Conservation (phyloP, 2,113 vertebrate genomes). For the Dolichallabes microphthalmus region DNA sequence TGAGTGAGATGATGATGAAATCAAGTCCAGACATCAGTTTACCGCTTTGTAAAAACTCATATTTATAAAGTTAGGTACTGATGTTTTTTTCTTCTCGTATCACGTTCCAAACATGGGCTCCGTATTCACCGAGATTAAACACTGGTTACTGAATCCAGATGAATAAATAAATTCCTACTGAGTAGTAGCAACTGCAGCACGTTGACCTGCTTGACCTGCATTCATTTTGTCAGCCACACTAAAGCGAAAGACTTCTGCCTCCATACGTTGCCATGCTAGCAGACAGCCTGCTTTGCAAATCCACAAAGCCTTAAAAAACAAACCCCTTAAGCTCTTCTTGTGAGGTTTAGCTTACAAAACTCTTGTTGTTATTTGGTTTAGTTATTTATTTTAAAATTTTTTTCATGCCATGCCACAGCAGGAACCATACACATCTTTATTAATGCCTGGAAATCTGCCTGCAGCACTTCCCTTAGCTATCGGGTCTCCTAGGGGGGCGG, state of each 20-base stretch:
- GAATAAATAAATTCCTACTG: background rate
- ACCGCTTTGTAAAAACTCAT: background rate
- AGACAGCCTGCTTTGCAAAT: background rate
- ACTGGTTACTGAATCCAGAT: background rate
- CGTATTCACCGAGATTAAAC: background rate
- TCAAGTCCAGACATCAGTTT: background rate
- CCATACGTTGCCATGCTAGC: background rate
- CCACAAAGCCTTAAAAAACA: background rate
- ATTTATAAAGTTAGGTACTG: background rate
- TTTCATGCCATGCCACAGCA: background rate
- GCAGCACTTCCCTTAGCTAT: constrained; percentile 20
- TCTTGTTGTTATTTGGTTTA: background rate
- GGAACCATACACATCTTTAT: constrained; percentile 2
- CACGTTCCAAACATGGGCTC: background rate
- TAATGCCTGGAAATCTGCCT: background rate
- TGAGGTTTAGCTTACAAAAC: background rate
- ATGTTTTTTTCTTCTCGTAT: background rate
- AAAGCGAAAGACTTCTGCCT: background rate
- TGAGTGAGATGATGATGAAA: no score
- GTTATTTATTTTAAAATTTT: background rate
- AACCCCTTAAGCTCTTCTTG: background rate
- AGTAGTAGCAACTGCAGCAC: background rate
- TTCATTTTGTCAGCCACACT: background rate
- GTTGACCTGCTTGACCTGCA: background rate
- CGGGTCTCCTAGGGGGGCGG: background rate